These are phyloP conservation scores for Aviceda subcristata DNA, from an alignment of 2,113 vertebrate species.

Conservation along the genomic window DNA sequence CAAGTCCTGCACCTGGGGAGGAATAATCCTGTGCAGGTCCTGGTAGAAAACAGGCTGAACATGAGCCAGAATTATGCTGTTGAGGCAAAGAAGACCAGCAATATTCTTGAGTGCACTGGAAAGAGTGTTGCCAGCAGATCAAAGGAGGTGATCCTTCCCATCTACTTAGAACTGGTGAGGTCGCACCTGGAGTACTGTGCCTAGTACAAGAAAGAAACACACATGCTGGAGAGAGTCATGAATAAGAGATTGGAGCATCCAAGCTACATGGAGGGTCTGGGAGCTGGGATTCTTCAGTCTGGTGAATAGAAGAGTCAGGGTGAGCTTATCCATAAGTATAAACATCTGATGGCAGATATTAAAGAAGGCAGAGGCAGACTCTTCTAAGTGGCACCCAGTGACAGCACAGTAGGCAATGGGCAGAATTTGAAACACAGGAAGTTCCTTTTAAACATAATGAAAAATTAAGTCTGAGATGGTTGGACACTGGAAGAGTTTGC, in stretches of 20 bases:
- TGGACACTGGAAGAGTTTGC: neutral
- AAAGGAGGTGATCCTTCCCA: neutral
- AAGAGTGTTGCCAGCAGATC: neutral
- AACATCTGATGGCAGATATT: neutral
- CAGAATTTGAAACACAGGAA: neutral
- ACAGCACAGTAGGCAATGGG: neutral
- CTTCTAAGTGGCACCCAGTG: neutral
- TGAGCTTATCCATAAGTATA: neutral
- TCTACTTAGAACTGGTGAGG: neutral
- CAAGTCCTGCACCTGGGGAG: neutral
- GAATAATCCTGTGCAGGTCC: neutral
- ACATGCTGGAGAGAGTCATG: neutral
- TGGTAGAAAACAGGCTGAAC: neutral
- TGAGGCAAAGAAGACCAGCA: neutral
- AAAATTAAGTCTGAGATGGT: neutral
- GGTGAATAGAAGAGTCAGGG: neutral
- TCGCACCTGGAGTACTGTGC: neutral
- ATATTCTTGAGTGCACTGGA: neutral
- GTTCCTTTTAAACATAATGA: neutral
- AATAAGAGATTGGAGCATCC: neutral
- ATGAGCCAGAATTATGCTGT: neutral
- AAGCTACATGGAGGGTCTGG: neutral
- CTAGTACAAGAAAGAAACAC: neutral
- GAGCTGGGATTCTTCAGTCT: neutral
- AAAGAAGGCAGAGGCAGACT: neutral